These are phyloP conservation scores for Amblyopsis hoosieri DNA, from an alignment of 2,797 vertebrate species.

Conservation along the genomic window DNA sequence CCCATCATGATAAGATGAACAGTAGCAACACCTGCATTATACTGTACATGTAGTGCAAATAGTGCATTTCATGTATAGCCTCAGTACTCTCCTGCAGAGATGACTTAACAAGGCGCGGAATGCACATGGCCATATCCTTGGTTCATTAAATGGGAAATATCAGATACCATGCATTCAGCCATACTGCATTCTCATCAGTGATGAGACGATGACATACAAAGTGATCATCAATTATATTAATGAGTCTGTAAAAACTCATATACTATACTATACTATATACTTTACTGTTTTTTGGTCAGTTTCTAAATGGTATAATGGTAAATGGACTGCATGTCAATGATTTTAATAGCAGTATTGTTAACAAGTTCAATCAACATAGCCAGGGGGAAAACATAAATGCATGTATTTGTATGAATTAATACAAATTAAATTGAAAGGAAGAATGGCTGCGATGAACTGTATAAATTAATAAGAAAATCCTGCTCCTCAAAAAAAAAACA, in stretches of 20 bases:
- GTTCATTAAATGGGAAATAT: neutral
- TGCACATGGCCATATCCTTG: constrained; percentile 11
- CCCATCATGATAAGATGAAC: constrained; percentile 29
- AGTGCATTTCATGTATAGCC: constrained; percentile 56
- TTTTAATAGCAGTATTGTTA: neutral
- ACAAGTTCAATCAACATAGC: constrained; percentile 22
- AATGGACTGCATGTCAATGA: neutral
- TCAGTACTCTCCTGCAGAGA: constrained; percentile 41
- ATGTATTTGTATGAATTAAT: constrained; percentile 31
- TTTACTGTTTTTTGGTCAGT: too few species aligned
- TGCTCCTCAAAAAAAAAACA: constrained; percentile 45
- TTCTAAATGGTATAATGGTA: too few species aligned
- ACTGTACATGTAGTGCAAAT: constrained; percentile 57
- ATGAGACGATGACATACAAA: too few species aligned
- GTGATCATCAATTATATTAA: too few species aligned
- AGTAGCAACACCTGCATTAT: constrained; percentile 58
- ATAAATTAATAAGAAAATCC: constrained; percentile 50
- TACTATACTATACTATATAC: too few species aligned
- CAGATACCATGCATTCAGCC: too few species aligned
- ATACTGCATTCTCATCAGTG: too few species aligned
- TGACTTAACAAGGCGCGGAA: constrained; percentile 44
- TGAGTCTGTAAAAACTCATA: too few species aligned
- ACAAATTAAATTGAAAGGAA: constrained; percentile 31
- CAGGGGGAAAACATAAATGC: constrained; percentile 19
- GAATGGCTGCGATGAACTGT: constrained; percentile 21